These are phyloP conservation scores for Notarius lentiginosus DNA, from an alignment of 2,113 vertebrate species.

Conservation along the genomic window DNA sequence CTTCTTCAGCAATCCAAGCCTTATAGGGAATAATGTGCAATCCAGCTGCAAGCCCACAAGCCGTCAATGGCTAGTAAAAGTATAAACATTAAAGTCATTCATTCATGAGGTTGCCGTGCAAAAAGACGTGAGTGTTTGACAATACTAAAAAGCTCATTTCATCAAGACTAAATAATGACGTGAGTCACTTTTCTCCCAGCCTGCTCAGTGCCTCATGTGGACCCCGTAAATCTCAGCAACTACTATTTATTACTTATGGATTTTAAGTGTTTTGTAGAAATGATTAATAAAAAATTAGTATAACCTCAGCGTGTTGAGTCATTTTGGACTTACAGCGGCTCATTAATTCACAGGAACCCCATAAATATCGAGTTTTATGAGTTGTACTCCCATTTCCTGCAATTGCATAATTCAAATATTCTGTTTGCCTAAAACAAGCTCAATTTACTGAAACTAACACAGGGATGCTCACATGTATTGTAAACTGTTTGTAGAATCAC, in stretches of 20 bases:
- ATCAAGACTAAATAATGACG: conserved; percentile 31
- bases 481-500: conserved; percentile 13
- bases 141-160: conserved; percentile 7
- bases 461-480: neutral
- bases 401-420: neutral
- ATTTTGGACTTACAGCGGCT: neutral
- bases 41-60: neutral
- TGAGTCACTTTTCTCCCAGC: neutral
- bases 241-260: neutral
- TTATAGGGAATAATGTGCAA: conserved; percentile 16
- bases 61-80: neutral
- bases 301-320: conserved; percentile 6
- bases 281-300: conserved; percentile 3
- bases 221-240: conserved; percentile 15
- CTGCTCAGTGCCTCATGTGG: neutral
- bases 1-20: conserved; percentile 24
- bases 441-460: neutral
- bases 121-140: conserved; percentile 7
- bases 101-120: conserved; percentile 10
- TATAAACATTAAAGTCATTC: conserved; percentile 30
- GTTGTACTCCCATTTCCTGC: conserved; percentile 8
- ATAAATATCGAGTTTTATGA: conserved; percentile 22
- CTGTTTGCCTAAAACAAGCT: neutral
- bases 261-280: neutral
- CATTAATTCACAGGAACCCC: neutral